phyloP scores from a whole-genome alignment of 2,888 invertebrate genomes.

The Polyommatus iphigenia region DNA sequence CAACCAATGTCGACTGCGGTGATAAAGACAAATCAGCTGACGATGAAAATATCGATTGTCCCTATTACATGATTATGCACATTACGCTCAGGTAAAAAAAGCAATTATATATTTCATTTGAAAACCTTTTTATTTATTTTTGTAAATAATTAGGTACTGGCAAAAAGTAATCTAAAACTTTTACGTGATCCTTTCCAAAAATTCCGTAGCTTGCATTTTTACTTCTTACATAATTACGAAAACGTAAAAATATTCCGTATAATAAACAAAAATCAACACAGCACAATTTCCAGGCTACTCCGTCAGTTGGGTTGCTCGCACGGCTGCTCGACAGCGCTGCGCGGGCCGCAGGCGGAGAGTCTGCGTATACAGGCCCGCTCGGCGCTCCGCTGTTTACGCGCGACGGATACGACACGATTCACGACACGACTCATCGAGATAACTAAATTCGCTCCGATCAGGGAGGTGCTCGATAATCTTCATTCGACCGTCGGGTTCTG shows the following conservation, averaged over 20 bases:
- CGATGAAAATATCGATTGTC: conserved; percentile 76
- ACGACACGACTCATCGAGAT: conserved; percentile 83
- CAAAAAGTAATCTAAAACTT: too few relatives aligned
- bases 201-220: too few relatives aligned
- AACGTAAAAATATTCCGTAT: too few relatives aligned
- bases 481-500: conserved; percentile 98
- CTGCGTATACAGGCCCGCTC: conserved; percentile 89
- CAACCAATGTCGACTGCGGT: conserved; percentile 69
- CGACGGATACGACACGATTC: conserved; percentile 75
- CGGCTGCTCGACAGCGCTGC: conserved; percentile 92
- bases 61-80: conserved; percentile 88
- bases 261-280: too few relatives aligned
- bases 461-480: conserved; percentile 94
- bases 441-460: conserved; percentile 87
- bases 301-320: conserved; percentile 95
- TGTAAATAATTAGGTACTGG: too few relatives aligned
- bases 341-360: conserved; percentile 94
- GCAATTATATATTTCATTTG: too few relatives aligned
- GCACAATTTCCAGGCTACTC: conserved; percentile 83
- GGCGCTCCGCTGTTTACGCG: conserved; percentile 86
- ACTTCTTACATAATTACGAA: too few relatives aligned
- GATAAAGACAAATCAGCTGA: conserved; percentile 69
- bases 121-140: too few relatives aligned
- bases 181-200: too few relatives aligned
- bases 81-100: conserved; percentile 81